A percentile compares a stretch with the other conserved stretches of the same genome.
phyloP scores from a whole-genome alignment of 1,140 invertebrate species.

The Trichogramma pretiosum region DNA sequence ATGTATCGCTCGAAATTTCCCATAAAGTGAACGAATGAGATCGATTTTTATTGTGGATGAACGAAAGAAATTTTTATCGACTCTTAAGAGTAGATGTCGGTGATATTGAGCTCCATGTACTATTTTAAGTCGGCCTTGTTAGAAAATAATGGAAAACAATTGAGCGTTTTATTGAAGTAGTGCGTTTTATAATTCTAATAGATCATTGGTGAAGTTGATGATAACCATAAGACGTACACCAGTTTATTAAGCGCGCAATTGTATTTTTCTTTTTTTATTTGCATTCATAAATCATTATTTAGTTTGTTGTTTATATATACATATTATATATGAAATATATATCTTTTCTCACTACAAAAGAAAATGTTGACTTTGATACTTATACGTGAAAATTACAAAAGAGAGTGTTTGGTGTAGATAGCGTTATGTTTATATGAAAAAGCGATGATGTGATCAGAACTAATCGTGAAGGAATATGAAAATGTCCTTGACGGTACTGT shows the following conservation, averaged over 20 bases:
- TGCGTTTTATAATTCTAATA: constrained; percentile 1
- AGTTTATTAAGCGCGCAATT: neutral
- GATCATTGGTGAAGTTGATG: neutral
- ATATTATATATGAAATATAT: too few relatives aligned
- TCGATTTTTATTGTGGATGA: neutral
- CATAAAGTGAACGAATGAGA: neutral
- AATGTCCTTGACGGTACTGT: constrained; percentile 19
- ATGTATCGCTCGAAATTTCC: neutral
- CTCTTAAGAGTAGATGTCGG: constrained; percentile 5
- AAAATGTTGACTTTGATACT: constrained; percentile 17
- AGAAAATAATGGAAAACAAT: neutral
- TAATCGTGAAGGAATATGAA: constrained; percentile 12
- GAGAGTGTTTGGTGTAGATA: constrained; percentile 28
- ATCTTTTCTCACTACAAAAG: constrained; percentile 6
- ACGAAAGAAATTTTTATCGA: too few relatives aligned
- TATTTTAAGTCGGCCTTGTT: constrained; percentile 10
- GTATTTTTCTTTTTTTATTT: constrained; percentile 11
- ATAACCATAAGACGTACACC: too few relatives aligned
- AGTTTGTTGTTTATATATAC: constrained; percentile 16
- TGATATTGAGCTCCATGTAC: constrained; percentile 10
- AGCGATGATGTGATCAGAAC: constrained; percentile 19
- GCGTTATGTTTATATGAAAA: constrained; percentile 23
- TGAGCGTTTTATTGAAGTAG: constrained; percentile 3
- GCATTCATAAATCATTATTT: constrained; percentile 12
- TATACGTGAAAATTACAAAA: constrained; percentile 15